phyloP scores from a whole-genome alignment of 2,113 vertebrate genomes.

The Ciconia boyciana region DNA sequence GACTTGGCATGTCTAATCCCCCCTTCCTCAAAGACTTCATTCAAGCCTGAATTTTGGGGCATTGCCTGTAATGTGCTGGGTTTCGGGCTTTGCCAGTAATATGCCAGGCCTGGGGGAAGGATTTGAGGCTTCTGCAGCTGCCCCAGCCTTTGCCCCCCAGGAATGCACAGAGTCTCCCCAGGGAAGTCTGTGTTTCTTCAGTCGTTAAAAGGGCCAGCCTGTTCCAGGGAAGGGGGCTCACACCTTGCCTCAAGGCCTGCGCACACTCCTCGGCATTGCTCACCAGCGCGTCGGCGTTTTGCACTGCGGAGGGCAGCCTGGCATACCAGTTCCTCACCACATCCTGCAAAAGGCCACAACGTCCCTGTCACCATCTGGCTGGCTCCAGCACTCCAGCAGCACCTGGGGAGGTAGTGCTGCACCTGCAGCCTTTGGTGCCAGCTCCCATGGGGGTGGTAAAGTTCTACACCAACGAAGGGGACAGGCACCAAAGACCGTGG shows the following conservation, averaged over 20 bases:
- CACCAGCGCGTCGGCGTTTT: conserved; percentile 79
- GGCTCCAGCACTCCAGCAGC: neutral
- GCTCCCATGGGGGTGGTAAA: neutral
- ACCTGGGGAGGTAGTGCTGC: neutral
- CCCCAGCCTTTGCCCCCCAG: neutral
- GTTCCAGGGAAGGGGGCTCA: neutral
- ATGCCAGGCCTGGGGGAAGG: neutral
- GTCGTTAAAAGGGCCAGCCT: neutral
- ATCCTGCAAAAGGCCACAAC: conserved; percentile 72
- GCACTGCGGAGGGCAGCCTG: conserved; percentile 79
- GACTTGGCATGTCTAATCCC: fast-evolving
- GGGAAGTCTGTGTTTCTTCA: neutral
- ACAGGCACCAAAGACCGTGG: neutral
- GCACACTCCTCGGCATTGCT: conserved; percentile 83
- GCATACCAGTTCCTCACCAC: conserved; percentile 95
- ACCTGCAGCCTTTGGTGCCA: neutral
- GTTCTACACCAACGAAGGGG: neutral
- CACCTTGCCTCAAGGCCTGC: conserved; percentile 73
- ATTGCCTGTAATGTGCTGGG: neutral
- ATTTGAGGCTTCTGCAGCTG: neutral
- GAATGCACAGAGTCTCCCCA: neutral
- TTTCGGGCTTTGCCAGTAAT: too few species aligned
- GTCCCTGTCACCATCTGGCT: neutral
- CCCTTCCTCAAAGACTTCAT: neutral
- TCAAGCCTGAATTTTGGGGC: neutral